Base-by-base conservation (phyloP, 2,797 vertebrate genomes). In the Siniperca obscura region DNA sequence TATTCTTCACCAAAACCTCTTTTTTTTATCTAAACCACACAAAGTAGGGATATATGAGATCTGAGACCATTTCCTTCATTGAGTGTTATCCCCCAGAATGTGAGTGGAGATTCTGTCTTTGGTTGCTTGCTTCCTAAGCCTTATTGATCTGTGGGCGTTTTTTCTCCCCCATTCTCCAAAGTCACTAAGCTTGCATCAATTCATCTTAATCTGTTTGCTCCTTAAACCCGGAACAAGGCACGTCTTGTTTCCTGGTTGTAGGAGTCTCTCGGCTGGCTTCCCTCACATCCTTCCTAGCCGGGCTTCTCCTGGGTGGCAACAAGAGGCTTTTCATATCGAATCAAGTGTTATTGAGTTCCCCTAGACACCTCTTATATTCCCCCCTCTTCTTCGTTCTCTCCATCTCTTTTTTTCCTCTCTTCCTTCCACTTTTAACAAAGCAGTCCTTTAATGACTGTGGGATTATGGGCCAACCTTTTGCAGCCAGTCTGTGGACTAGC, bases 301-400 rank as follows among this genome's bases (percentile, higher is more conserved):
- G 88, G 82, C 81, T 95, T 92, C 94, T 95, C 93, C 93, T 95
- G 95, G 95, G 95, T 96, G 95, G 95, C 93, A 95, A 91, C 93
- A 91, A 94, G 94, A 93, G 90, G 94, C 94, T 94, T 95, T 96
- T 95, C 93, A 95, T 94, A 96, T 95, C 85, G 92, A 96, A 96
- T 96, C 92, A 95, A 95, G 94, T 95, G 95, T 96, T 96, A 95
- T 96, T 95, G 94, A 96, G 94, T 95, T 95, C 88, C 94, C 92
- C 92, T 91, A 89, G 91, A 94, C 92, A 93, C 93, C 91, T 93
- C 94, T 93, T 93, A 89, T 85, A 87, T 87, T 85, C 90, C 88
- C 86, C 87, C 88, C 78, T 90, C 85, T 86, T 87, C 85, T 85
- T 89, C 86, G 14, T 90, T 91, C 89, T 83, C 86, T 89, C 91